Evolutionary conservation across 37 sponge, comb jelly and placozoan genomes (phyloP).

Genomic region (Beroe forskalii): DNA sequence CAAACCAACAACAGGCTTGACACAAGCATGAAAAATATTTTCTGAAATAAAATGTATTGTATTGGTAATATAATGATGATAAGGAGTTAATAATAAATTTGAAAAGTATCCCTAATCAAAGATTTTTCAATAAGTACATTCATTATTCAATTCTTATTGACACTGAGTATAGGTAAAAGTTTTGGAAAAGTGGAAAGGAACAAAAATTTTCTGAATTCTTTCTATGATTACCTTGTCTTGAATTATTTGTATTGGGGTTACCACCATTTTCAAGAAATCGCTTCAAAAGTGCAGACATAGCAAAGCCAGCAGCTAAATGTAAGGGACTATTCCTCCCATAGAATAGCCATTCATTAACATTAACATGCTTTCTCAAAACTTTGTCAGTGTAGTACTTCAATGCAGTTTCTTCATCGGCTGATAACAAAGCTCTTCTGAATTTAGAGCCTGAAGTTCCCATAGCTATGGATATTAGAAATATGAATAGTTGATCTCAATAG

Average conservation of each 20-base stretch:
- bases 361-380: slow-evolving; percentile 28
- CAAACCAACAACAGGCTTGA: slow-evolving; percentile 28
- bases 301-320: slow-evolving; percentile 61
- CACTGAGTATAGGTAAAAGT: too few species aligned
- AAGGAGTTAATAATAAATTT: background rate
- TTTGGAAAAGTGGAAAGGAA: too few species aligned
- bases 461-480: background rate
- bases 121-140: too few species aligned
- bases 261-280: slow-evolving; percentile 39
- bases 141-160: too few species aligned
- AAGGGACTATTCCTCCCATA: slow-evolving; percentile 28
- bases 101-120: too few species aligned
- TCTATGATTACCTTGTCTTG: too few species aligned
- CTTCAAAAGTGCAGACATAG: slow-evolving; percentile 14
- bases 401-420: slow-evolving; percentile 51
- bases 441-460: slow-evolving; percentile 43
- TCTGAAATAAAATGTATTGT: background rate
- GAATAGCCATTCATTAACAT: slow-evolving; percentile 39
- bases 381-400: slow-evolving; percentile 52
- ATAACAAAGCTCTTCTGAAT: slow-evolving; percentile 9
- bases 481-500: too few species aligned
- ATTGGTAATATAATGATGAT: background rate
- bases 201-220: too few species aligned
- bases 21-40: slow-evolving; percentile 34
- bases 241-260: slow-evolving; percentile 35